Evolutionary conservation across 2,113 vertebrate species (phyloP).

Genomic region (Cichladusa arquata): DNA sequence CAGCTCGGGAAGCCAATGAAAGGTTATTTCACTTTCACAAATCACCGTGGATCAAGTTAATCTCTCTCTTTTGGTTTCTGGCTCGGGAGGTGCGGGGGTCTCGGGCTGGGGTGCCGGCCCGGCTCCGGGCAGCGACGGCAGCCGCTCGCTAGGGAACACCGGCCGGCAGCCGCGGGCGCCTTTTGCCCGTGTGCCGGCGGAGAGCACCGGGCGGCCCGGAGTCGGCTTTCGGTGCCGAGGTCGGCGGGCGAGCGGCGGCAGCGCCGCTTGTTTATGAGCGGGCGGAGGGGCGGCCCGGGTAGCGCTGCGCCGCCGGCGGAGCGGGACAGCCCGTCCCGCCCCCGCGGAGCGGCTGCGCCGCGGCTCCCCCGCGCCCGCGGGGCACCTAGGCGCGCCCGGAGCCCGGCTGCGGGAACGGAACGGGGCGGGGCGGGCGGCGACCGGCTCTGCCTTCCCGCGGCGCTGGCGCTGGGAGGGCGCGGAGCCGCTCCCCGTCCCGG

Average conservation of each 20-base stretch:
- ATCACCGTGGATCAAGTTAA: too few species aligned
- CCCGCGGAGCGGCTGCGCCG: too few species aligned
- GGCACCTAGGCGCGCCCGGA: background rate
- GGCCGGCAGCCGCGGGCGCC: background rate
- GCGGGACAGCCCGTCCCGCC: background rate
- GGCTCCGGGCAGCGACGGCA: background rate
- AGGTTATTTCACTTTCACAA: too few species aligned
- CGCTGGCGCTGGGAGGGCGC: background rate
- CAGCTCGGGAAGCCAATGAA: too few species aligned
- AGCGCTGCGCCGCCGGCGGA: background rate
- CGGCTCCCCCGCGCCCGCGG: background rate
- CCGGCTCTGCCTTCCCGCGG: background rate
- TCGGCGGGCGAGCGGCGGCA: background rate
- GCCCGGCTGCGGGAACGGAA: background rate
- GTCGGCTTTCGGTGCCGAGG: background rate
- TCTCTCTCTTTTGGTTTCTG: too few species aligned
- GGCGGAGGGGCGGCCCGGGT: background rate
- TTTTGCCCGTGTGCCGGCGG: background rate
- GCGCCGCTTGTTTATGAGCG: background rate
- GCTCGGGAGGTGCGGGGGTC: too few species aligned
- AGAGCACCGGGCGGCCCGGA: background rate
- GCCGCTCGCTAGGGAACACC: background rate
- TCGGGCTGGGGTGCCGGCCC: background rate
- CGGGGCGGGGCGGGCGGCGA: too few species aligned
- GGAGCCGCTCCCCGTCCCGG: background rate